Base-by-base conservation (phyloP, 2,113 vertebrate species). In the Ictalurus furcatus region DNA sequence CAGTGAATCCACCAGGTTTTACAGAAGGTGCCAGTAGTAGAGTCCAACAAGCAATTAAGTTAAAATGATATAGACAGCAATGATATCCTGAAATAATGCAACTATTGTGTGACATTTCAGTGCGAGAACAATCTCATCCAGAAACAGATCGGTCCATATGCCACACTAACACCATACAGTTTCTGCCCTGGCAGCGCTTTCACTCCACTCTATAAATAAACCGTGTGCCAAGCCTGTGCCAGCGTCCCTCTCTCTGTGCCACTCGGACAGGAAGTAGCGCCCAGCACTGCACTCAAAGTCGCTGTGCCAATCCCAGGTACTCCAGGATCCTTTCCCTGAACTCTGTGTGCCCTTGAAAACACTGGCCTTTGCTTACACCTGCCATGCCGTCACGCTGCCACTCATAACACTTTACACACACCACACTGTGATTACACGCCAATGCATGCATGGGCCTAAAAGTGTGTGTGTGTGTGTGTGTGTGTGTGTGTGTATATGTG, bases 291-390 rank as follows among this genome's bases (percentile, higher is more conserved):
- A 59, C 88, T 59, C 76, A 73, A 87, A 58, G 89, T 87, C 71
- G 58, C 71, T 84, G 79, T 91, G 90, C 86, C 85, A 83, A 79
- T 89, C 86, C 76, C 74, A 23, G 85, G 9, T 58, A 40, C 76
- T 88, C 82, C 89, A 87, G 87, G 88, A 80, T 69, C 52, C 79
- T 84, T 86, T 81, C 73, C 79, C 61, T 44, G 52, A 44, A 84
- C 85, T 61, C 79, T 40, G 76, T 81, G 86, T 91, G 89, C 87
- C 91, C 89, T 91, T 93, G 88, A 92, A 90, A 89, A 83, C 83
- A 79, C 74, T 54, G 85, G 84, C 67, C 63, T 87, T 83, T 87
- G 86, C 83, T 85, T 88, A 87, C 86, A 89, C 89, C 85, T 87
- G 88, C 80, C 80, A 85, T 48, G 59, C 90, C 69, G 54, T 88